Evolutionary conservation across 1,140 invertebrate genomes (phyloP).

Genomic region (Plectrocnemia conspersa): DNA sequence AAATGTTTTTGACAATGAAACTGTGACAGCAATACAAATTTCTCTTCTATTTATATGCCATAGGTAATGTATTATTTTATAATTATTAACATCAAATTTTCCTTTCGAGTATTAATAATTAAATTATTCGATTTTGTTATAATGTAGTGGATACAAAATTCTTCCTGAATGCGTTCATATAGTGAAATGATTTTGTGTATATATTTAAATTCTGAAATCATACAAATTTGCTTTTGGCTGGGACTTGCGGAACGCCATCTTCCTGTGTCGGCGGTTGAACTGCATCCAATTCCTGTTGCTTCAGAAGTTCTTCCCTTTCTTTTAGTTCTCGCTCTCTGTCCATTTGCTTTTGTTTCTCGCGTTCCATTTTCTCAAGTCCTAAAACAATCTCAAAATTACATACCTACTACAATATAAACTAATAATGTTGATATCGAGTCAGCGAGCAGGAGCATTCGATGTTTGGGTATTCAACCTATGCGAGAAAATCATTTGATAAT

Average conservation of each 20-base stretch:
- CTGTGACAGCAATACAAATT: not conserved
- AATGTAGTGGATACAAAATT: too few relatives aligned
- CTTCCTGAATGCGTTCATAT: too few relatives aligned
- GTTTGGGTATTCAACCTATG: too few relatives aligned
- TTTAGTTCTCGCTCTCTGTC: constrained; percentile 70
- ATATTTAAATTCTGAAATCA: constrained; percentile 7
- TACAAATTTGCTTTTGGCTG: constrained; percentile 80
- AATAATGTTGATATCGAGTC: too few relatives aligned
- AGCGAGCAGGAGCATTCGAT: too few relatives aligned
- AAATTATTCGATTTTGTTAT: too few relatives aligned
- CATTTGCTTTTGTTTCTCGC: constrained; percentile 85
- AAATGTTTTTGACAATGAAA: constrained; percentile 1
- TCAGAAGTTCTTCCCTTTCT: constrained; percentile 58
- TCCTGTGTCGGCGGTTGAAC: constrained; percentile 53
- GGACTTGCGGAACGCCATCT: constrained; percentile 49
- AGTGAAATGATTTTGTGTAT: too few relatives aligned
- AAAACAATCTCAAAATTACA: constrained; percentile 14
- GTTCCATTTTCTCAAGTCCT: constrained; percentile 94
- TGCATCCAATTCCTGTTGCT: constrained; percentile 59
- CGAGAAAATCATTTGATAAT: too few relatives aligned
- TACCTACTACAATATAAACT: too few relatives aligned
- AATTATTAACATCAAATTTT: not conserved
- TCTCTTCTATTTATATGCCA: constrained; percentile 3
- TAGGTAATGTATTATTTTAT: not conserved
- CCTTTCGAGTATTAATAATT: not conserved